Conservation (phyloP, 2,797 vertebrate species). For the Argentina silus region DNA sequence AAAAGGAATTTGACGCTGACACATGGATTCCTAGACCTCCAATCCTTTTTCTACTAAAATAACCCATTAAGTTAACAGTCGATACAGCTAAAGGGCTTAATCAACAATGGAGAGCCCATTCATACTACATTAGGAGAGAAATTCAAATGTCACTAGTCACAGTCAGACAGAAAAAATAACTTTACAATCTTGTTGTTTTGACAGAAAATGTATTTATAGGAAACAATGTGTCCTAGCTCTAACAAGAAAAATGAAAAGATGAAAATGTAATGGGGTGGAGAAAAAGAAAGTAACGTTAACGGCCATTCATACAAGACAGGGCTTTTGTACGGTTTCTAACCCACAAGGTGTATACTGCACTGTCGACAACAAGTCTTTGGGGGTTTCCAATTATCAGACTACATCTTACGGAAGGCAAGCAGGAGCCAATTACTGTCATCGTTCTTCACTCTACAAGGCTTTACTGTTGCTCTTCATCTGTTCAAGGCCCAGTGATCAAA, state of each 20-base stretch:
- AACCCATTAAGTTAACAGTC: slow-evolving; percentile 77
- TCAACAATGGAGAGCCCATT: slow-evolving; percentile 38
- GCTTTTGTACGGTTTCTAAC: slow-evolving; percentile 44
- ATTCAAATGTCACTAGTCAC: slow-evolving; percentile 26
- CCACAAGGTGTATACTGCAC: slow-evolving; percentile 24
- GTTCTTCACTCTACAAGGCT: slow-evolving; percentile 66
- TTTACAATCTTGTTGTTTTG: slow-evolving; percentile 68
- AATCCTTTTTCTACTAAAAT: slow-evolving; percentile 65
- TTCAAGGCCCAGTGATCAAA: slow-evolving; percentile 76
- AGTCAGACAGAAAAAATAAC: slow-evolving; percentile 32
- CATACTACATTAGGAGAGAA: slow-evolving; percentile 27
- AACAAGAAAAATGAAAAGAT: slow-evolving; percentile 42
- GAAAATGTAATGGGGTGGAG: slow-evolving; percentile 22
- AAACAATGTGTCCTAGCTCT: slow-evolving; percentile 56
- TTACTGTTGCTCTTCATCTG: slow-evolving; percentile 72
- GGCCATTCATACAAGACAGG: slow-evolving; percentile 49
- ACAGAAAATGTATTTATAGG: slow-evolving; percentile 50
- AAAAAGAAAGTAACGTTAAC: slow-evolving; percentile 25
- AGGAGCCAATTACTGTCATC: slow-evolving; percentile 54
- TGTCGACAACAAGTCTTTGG: slow-evolving; percentile 51
- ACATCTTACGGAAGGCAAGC: slow-evolving; percentile 63
- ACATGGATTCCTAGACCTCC: slow-evolving; percentile 66
- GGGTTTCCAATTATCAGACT: slow-evolving; percentile 61
- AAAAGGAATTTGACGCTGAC: slow-evolving; percentile 67
- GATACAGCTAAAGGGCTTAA: slow-evolving; percentile 72